phyloP scores from a whole-genome alignment of 2,797 vertebrate species.

The Atherinosoma microstoma region DNA sequence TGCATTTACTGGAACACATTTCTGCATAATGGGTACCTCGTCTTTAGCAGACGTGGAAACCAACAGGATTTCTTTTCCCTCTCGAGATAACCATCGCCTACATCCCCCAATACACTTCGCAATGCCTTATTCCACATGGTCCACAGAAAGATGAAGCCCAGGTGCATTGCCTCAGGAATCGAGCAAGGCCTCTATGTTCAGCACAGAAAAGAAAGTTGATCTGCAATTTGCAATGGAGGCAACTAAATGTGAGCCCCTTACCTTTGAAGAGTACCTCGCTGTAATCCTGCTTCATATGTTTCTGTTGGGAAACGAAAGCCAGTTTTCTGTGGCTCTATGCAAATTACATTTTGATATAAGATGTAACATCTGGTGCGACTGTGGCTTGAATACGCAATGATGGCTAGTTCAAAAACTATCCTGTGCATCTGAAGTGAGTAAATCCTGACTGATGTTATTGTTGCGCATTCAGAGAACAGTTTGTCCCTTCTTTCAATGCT shows the following conservation, averaged over 20 bases:
- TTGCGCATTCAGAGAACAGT: conserved; percentile 18
- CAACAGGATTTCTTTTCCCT: conserved; percentile 62
- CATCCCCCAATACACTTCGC: conserved; percentile 76
- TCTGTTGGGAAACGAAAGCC: conserved; percentile 50
- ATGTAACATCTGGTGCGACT: conserved; percentile 69
- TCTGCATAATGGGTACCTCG: conserved; percentile 45
- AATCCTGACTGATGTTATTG: conserved; percentile 4
- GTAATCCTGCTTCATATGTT: conserved; percentile 67
- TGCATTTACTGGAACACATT: conserved; percentile 62
- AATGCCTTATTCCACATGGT: conserved; percentile 77
- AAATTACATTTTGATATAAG: conserved; percentile 71
- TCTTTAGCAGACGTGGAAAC: conserved; percentile 67
- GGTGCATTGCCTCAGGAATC: conserved; percentile 84
- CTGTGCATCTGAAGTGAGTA: conserved; percentile 11
- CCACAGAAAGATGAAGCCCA: conserved; percentile 81
- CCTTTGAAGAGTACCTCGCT: conserved; percentile 68
- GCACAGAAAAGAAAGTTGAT: conserved; percentile 80
- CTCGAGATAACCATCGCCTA: conserved; percentile 76
- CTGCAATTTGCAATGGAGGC: conserved; percentile 81
- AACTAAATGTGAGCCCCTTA: conserved; percentile 70
- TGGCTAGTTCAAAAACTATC: conserved; percentile 21
- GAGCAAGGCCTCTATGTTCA: conserved; percentile 68
- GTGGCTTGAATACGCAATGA: conserved; percentile 41
- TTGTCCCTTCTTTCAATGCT: conserved; percentile 36
- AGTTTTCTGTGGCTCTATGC: conserved; percentile 66